A percentile compares a stretch with the other conserved stretches of the same genome.
phyloP scores from a whole-genome alignment of 2,113 vertebrate genomes.

The Natator depressus region DNA sequence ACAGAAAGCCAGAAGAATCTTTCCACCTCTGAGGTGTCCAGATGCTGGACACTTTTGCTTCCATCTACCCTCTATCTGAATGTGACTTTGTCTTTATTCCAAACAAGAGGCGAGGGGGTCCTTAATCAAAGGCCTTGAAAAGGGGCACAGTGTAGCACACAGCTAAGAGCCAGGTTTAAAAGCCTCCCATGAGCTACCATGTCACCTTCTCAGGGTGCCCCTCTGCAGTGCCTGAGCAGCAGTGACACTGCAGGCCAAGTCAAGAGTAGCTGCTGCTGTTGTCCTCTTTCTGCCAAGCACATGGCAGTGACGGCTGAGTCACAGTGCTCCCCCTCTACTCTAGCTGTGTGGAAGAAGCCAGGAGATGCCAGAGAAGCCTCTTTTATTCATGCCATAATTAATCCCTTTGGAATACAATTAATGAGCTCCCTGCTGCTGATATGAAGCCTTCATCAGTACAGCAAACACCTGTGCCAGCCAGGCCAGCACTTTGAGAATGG shows the following conservation, averaged over 20 bases:
- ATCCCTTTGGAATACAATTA: conserved; percentile 71
- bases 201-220: not conserved
- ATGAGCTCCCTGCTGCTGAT: conserved; percentile 44
- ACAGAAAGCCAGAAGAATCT: not conserved
- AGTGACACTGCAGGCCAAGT: not conserved
- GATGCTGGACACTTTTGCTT: not conserved
- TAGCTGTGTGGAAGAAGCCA: not conserved
- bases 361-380: conserved; percentile 13
- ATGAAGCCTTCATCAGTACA: conserved; percentile 20
- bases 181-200: not conserved
- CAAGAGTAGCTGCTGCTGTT: not conserved
- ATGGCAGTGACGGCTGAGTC: not conserved
- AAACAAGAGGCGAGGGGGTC: not conserved
- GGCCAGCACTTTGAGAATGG: conserved; percentile 2
- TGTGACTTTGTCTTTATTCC: not conserved
- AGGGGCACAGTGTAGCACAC: not conserved
- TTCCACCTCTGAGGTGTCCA: not conserved
- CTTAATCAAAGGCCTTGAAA: not conserved
- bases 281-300: not conserved
- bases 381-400: conserved; percentile 42
- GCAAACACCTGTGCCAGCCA: conserved; percentile 46
- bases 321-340: not conserved
- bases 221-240: not conserved
- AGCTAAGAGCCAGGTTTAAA: not conserved
- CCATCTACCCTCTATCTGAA: too few species aligned